phyloP scores from a whole-genome alignment of 2,888 invertebrate genomes.

The Melinaea menophilus region DNA sequence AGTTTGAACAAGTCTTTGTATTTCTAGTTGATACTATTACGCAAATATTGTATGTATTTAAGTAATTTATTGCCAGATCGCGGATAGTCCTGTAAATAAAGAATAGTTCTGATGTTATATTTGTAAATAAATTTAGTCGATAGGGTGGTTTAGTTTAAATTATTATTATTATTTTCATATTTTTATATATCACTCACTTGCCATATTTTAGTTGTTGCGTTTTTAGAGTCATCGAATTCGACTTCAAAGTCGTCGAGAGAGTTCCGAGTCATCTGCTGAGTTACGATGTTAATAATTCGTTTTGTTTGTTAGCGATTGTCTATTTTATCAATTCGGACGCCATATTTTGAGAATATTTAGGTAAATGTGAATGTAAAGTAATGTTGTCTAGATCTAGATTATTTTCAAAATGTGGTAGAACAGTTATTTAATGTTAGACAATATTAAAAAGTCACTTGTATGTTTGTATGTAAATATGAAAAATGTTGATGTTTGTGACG shows the following conservation, averaged over 20 bases:
- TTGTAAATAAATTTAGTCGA: constrained; percentile 70
- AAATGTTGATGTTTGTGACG: constrained; percentile 62
- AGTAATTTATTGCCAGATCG: constrained; percentile 19
- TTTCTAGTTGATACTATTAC: constrained; percentile 8
- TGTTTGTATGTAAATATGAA: constrained; percentile 69
- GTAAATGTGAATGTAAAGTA: constrained; percentile 25
- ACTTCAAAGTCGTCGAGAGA: constrained; percentile 28
- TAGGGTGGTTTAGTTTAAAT: constrained; percentile 72
- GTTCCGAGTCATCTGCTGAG: constrained; percentile 64
- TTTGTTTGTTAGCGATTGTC: constrained; percentile 67
- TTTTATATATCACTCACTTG: constrained; percentile 65
- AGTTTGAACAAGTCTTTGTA: neutral
- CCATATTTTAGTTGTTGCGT: constrained; percentile 68
- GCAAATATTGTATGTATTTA: constrained; percentile 14
- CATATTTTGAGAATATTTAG: constrained; percentile 34
- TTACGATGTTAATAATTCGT: constrained; percentile 62
- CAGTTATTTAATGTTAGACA: constrained; percentile 12
- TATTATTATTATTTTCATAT: constrained; percentile 55
- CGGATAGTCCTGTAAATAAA: constrained; percentile 22
- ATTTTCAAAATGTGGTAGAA: constrained; percentile 7
- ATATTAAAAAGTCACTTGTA: constrained; percentile 24
- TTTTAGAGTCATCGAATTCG: constrained; percentile 32
- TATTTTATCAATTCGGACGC: constrained; percentile 44
- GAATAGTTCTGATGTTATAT: constrained; percentile 54
- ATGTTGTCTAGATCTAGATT: neutral